Percentiles rank a stretch among this genome's conserved stretches.
These are phyloP conservation scores for Ormyrus thymus DNA, from an alignment of 2,888 invertebrate species.

Conservation along the genomic window DNA sequence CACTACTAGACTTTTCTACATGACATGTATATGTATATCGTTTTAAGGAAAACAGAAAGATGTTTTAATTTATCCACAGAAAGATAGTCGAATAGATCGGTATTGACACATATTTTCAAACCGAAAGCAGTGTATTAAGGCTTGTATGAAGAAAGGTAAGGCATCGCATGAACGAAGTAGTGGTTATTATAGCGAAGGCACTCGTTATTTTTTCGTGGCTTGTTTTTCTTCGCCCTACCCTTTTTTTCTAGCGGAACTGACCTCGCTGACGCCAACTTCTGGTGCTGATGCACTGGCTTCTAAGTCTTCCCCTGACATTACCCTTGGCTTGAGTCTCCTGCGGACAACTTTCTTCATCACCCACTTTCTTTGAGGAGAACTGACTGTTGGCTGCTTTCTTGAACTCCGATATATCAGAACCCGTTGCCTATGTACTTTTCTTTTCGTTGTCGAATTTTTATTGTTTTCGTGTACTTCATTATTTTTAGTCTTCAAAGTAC, in stretches of 20 bases:
- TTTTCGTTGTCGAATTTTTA: conserved; percentile 25
- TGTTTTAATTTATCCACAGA: conserved; percentile 36
- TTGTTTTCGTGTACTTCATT: conserved; percentile 1
- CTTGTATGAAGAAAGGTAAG: conserved; percentile 39
- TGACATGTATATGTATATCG: not conserved
- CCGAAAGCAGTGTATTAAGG: conserved; percentile 55
- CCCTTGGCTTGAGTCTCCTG: conserved; percentile 45
- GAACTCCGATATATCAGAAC: conserved; percentile 50
- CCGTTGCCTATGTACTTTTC: conserved; percentile 48
- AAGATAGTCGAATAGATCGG: conserved; percentile 37
- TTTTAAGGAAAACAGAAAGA: conserved; percentile 27
- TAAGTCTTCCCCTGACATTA: conserved; percentile 29
- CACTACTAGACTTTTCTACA: conserved; percentile 39
- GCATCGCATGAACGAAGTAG: conserved; percentile 41
- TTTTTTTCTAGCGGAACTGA: conserved; percentile 48
- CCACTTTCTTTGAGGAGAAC: conserved; percentile 46
- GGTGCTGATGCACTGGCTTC: conserved; percentile 36
- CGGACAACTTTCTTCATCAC: conserved; percentile 54
- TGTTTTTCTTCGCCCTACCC: conserved; percentile 29
- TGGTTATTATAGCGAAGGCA: conserved; percentile 54
- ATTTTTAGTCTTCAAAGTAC: conserved; percentile 22
- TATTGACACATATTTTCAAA: conserved; percentile 50
- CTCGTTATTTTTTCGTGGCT: conserved; percentile 54
- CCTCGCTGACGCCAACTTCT: conserved; percentile 42
- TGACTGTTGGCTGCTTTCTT: conserved; percentile 35